These are phyloP conservation scores for Panurus biarmicus DNA, from an alignment of 2,113 vertebrate genomes.

Conservation along the genomic window DNA sequence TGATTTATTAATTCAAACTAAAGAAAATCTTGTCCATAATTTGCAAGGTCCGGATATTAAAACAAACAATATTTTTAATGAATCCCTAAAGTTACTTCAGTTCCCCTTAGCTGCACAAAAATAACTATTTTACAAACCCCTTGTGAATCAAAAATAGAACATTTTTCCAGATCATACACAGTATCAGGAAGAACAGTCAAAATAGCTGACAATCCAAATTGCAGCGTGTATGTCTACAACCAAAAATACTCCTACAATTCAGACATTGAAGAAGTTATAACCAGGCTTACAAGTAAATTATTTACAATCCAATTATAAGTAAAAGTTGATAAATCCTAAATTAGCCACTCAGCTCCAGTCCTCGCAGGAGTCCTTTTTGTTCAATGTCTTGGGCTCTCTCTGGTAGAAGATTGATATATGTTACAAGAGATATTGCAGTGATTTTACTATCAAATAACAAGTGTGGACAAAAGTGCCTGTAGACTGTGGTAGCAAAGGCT, in stretches of 20 bases:
- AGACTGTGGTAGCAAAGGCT: neutral
- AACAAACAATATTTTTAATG: neutral
- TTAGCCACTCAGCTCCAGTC: neutral
- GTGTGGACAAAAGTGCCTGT: neutral
- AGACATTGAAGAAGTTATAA: neutral
- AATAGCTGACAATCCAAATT: neutral
- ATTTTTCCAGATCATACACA: neutral
- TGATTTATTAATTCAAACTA: conserved; percentile 16
- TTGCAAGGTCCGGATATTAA: neutral
- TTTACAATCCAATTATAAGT: neutral
- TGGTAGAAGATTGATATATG: conserved; percentile 4
- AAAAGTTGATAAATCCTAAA: neutral
- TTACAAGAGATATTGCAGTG: neutral
- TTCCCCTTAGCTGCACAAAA: neutral
- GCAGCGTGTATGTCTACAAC: neutral
- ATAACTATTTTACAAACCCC: neutral
- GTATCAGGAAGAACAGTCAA: neutral
- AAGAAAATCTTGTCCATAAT: neutral
- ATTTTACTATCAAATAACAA: conserved; percentile 25
- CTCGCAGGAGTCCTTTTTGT: neutral
- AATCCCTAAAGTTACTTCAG: neutral
- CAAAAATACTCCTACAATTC: neutral
- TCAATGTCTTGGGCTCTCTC: neutral
- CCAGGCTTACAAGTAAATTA: neutral
- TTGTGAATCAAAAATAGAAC: neutral